Evolutionary conservation across 2,797 vertebrate genomes (phyloP).

Genomic region (Antrozous pallidus): DNA sequence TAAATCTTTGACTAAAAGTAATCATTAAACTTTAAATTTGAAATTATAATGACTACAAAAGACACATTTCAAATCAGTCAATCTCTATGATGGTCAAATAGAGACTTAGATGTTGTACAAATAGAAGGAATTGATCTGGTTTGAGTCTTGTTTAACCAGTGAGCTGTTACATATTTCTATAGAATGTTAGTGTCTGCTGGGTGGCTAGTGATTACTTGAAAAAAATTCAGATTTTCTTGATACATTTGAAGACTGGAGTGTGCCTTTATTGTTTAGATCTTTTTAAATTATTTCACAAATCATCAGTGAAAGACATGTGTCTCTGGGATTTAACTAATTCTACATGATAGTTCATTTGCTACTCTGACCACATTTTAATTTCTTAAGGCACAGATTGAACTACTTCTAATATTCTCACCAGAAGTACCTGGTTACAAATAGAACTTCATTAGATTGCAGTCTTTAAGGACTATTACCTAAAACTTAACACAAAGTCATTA

Average conservation of each 20-base stretch:
- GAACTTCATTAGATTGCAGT: conserved; percentile 17
- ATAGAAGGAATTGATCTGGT: not conserved
- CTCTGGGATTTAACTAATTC: not conserved
- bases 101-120: not conserved
- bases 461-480: not conserved
- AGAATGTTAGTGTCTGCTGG: not conserved
- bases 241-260: not conserved
- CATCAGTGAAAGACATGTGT: not conserved
- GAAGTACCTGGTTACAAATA: not conserved
- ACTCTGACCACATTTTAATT: not conserved
- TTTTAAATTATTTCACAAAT: not conserved
- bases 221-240: not conserved
- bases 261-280: not conserved
- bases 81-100: not conserved
- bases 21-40: conserved; percentile 40
- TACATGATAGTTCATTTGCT: not conserved
- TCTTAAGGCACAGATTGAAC: not conserved
- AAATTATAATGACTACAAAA: not conserved
- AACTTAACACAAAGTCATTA: not conserved
- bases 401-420: not conserved
- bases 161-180: not conserved
- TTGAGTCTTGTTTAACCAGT: not conserved
- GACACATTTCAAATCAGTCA: not conserved
- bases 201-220: not conserved
- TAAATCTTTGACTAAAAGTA: conserved; percentile 16